Conservation (phyloP, 1,140 invertebrate species). For the Drosophila mojavensis region DNA sequence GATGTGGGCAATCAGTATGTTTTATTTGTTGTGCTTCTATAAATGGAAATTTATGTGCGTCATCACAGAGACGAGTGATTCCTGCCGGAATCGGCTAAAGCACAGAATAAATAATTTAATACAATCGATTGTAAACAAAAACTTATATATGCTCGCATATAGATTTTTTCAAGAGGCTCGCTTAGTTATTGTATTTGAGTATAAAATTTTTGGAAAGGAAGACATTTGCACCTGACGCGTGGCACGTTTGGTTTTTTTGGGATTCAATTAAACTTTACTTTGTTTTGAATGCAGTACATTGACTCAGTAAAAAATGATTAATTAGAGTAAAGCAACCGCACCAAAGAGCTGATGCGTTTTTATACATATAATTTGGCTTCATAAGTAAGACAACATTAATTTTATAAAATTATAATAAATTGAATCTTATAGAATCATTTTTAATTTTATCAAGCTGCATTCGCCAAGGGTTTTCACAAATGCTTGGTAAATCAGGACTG, state of each 20-base stretch:
- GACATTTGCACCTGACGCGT: not conserved
- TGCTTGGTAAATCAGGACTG: no score
- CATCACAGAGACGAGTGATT: not conserved
- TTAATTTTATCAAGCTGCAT: no score
- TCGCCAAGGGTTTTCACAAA: no score
- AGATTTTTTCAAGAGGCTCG: constrained; percentile 1
- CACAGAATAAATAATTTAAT: constrained; percentile 5
- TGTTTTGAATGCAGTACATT: not conserved
- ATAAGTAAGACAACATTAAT: no score
- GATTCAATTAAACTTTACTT: not conserved
- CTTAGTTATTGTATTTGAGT: no score
- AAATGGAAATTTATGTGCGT: constrained; percentile 10
- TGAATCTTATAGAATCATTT: not conserved
- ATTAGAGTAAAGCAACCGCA: not conserved
- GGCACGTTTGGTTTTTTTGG: not conserved
- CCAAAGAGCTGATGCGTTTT: no score
- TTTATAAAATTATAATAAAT: no score
- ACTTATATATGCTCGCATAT: not conserved
- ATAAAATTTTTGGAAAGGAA: no score
- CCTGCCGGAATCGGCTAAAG: constrained; percentile 6
- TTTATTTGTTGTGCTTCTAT: constrained; percentile 10
- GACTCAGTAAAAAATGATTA: not conserved
- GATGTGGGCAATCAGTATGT: constrained; percentile 7
- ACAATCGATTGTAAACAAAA: constrained; percentile 15
- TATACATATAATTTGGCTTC: no score